Evolutionary conservation across 2,113 vertebrate species (phyloP).

Genomic region (Hypanus sabinus): DNA sequence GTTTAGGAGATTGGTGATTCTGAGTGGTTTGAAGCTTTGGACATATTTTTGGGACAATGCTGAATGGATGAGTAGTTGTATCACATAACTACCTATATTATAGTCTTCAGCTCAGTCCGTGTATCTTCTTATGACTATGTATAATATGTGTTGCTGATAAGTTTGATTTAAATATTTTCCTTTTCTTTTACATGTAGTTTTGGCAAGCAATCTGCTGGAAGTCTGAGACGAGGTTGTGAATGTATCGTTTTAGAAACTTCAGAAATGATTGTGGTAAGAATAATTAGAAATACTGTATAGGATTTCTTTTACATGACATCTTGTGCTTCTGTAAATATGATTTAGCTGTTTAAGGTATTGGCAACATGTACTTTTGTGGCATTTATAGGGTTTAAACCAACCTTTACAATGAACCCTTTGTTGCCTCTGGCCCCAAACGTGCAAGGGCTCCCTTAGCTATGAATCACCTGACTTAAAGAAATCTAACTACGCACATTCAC

Average conservation of each 20-base stretch:
- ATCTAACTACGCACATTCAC: too few relatives aligned
- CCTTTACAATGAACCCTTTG: too few relatives aligned
- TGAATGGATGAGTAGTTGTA: neutral
- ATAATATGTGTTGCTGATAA: neutral
- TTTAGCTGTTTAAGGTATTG: neutral
- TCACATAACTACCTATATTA: neutral
- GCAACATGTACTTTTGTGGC: neutral
- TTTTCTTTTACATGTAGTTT: constrained; percentile 61
- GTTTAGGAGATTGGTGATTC: too few relatives aligned
- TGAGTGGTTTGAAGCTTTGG: too few relatives aligned
- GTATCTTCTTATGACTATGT: neutral
- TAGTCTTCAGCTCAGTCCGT: neutral
- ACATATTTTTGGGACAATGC: neutral
- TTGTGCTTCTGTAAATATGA: neutral
- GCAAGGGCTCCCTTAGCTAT: too few relatives aligned
- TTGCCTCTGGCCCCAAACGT: too few relatives aligned
- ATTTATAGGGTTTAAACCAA: neutral
- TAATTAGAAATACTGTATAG: constrained; percentile 40
- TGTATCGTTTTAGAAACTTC: constrained; percentile 93
- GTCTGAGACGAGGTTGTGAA: constrained; percentile 78
- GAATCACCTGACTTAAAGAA: too few relatives aligned
- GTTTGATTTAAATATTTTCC: neutral
- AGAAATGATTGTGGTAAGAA: constrained; percentile 98
- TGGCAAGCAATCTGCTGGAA: constrained; percentile 88
- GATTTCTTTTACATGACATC: neutral